These are phyloP conservation scores for Cosmorhoe ocellata DNA, from an alignment of 2,888 invertebrate genomes.

Conservation along the genomic window DNA sequence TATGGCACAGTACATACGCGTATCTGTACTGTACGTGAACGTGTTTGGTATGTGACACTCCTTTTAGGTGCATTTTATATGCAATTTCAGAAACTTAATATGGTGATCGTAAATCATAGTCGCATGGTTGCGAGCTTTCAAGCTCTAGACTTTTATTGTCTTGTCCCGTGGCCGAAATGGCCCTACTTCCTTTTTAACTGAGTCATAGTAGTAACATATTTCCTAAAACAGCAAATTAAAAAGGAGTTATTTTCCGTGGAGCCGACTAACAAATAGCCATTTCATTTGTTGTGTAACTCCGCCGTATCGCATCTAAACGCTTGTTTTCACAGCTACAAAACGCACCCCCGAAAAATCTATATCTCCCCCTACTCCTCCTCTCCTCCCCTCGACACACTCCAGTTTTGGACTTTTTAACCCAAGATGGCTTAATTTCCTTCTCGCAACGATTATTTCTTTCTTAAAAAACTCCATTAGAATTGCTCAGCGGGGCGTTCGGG, in stretches of 20 bases:
- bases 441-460: conserved; percentile 62
- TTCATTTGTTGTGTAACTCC: conserved; percentile 29
- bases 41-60: conserved; percentile 12
- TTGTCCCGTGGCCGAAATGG: not conserved
- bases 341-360: conserved; percentile 67
- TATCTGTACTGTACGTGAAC: conserved; percentile 13
- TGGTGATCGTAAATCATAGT: conserved; percentile 5
- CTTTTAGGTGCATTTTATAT: conserved; percentile 6
- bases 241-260: not conserved
- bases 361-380: conserved; percentile 43
- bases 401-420: conserved; percentile 73
- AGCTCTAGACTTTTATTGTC: conserved; percentile 1
- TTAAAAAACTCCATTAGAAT: conserved; percentile 68
- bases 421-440: conserved; percentile 78
- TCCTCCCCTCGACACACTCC: conserved; percentile 44
- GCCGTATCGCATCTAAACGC: conserved; percentile 56
- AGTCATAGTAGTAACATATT: no score
- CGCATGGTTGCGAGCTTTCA: conserved; percentile 8
- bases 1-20: no score
- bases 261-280: conserved; percentile 17
- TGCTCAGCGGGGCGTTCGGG: conserved; percentile 41
- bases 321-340: conserved; percentile 58
- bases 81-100: conserved; percentile 11
- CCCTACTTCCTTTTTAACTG: not conserved
- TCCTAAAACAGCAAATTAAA: no score